phyloP scores from a whole-genome alignment of 2,113 vertebrate species.

The Sinosuthora webbiana region DNA sequence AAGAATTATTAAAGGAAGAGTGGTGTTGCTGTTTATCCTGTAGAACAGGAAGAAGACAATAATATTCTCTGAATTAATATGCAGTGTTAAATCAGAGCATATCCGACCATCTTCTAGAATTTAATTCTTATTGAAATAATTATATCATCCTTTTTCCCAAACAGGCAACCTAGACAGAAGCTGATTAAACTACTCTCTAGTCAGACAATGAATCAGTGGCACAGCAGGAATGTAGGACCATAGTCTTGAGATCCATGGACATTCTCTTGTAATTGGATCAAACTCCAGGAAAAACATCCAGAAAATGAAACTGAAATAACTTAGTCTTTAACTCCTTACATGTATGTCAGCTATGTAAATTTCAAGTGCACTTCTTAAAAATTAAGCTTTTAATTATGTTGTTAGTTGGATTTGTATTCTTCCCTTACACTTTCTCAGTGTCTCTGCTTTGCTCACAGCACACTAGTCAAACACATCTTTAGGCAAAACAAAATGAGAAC shows the following conservation, averaged over 20 bases:
- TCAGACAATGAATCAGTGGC: conserved; percentile 51
- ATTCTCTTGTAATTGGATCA: conserved; percentile 26
- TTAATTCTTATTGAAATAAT: conserved; percentile 42
- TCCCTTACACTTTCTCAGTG: neutral
- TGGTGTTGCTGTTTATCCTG: neutral
- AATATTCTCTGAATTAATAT: conserved; percentile 1
- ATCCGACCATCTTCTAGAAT: conserved; percentile 10
- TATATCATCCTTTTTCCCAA: conserved; percentile 45
- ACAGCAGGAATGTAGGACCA: conserved; percentile 25
- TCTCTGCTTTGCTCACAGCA: conserved; percentile 7
- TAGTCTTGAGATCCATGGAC: conserved; percentile 1
- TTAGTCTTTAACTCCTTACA: conserved; percentile 16
- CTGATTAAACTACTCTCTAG: conserved; percentile 27
- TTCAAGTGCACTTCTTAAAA: conserved; percentile 4
- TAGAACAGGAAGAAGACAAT: neutral
- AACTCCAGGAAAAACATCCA: conserved; percentile 28
- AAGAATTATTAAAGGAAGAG: neutral
- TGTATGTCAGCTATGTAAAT: neutral
- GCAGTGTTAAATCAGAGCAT: conserved; percentile 13
- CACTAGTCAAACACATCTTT: conserved; percentile 8
- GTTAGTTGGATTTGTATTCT: neutral
- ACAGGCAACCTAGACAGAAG: conserved; percentile 40
- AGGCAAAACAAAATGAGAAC: conserved; percentile 52
- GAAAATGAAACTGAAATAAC: conserved; percentile 16
- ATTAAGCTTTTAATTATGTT: conserved; percentile 18